Evolutionary conservation across 1,140 invertebrate species (phyloP), one percentile per base, ranked within the genome.

Genomic region (Micrasema minimum): DNA sequence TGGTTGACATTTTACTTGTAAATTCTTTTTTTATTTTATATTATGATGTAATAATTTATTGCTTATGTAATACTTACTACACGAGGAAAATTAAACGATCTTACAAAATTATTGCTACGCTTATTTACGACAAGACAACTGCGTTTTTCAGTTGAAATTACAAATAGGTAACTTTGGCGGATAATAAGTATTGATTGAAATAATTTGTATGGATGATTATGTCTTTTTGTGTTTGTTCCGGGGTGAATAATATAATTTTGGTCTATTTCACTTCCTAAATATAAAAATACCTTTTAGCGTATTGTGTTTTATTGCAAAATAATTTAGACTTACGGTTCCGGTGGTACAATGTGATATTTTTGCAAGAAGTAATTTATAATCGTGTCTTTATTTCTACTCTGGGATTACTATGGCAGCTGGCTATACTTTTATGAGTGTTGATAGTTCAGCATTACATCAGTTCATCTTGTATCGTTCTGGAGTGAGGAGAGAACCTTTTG

Each of bases 301-400:
- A 51, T 51, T 51, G 48, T 51, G 9, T 14, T 51, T 14, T 51
- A 51, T 51, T 51, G 14, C 48, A 20, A 51, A 51, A 23, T 22
- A 18, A 11, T 23, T 51, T 51, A n/a, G 11, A 6, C 22, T 4
- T 22, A 23, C 14, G 9, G 20, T 22, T 18, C 48, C 48, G 48
- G 48, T 23, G 10, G 48, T 22, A 22, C 48, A 51, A 51, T 51
- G 48, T 23, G 48, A 51, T 51, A 51, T 51, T 51, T 10, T 51
- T 7, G 16, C 20, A 18, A 22, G 20, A 18, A 22, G 20, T 23
- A 51, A 51, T 51, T 51, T 51, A 51, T 22, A 18, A 51, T 51
- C 48, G 48, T 51, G 48, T 23, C 48, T 22, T n/a, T 22, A 23
- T 20, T 18, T 51, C 48, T 51, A 7, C 4, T 31, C 26, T 31